phyloP scores from a whole-genome alignment of 2,888 invertebrate genomes.

The Nomada goodeniana region DNA sequence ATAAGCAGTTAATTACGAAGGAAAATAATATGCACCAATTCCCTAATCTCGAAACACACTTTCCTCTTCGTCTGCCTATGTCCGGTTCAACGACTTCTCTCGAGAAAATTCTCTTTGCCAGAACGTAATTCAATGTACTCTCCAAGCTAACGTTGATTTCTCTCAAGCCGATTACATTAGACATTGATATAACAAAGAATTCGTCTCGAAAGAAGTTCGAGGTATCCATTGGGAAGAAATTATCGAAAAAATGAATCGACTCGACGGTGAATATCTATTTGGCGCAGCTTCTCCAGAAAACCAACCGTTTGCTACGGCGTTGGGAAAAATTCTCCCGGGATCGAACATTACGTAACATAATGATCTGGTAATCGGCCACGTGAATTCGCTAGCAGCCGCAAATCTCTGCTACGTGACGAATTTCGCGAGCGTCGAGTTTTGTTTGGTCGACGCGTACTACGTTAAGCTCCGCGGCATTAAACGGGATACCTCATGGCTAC shows the following conservation, averaged over 20 bases:
- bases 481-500: constrained; percentile 40
- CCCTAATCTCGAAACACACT: constrained; percentile 68
- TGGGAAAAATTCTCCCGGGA: constrained; percentile 18
- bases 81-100: constrained; percentile 68
- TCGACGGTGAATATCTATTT: too few relatives aligned
- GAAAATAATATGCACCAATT: constrained; percentile 57
- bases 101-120: constrained; percentile 1
- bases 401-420: constrained; percentile 83
- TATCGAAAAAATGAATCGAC: too few relatives aligned
- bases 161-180: too few relatives aligned
- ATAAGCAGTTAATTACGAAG: constrained; percentile 69
- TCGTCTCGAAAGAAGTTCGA: too few relatives aligned
- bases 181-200: too few relatives aligned
- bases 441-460: constrained; percentile 64
- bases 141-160: too few relatives aligned
- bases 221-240: too few relatives aligned
- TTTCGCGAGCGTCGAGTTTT: constrained; percentile 78
- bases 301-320: too few relatives aligned
- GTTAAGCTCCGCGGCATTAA: constrained; percentile 67
- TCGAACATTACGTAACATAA: constrained; percentile 59
- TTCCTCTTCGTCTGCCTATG: constrained; percentile 60
- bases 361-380: constrained; percentile 73
- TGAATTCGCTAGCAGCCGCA: constrained; percentile 78
- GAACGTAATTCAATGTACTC: too few relatives aligned
- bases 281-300: too few relatives aligned